Evolutionary conservation across 2,888 invertebrate genomes (phyloP).

Genomic region (Dysmachus trigonus): DNA sequence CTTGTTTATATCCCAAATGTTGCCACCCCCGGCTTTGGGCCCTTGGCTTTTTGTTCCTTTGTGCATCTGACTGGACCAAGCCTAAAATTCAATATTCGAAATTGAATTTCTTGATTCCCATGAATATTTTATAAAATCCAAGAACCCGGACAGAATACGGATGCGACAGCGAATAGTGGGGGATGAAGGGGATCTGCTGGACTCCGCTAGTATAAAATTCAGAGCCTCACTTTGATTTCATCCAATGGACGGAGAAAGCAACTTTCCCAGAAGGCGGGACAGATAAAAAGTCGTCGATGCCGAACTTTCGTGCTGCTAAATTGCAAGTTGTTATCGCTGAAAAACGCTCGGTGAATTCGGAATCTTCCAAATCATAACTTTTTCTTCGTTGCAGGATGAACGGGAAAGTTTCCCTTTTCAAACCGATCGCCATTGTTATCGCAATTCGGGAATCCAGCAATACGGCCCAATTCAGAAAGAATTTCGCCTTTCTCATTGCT

Average conservation of each 20-base stretch:
- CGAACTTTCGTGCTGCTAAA: neutral
- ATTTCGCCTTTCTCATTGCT: neutral
- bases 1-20: constrained; percentile 4
- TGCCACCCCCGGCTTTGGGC: neutral
- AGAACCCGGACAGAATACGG: neutral
- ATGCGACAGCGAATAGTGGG: neutral
- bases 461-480: neutral
- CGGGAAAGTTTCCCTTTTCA: neutral
- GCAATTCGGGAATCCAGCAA: neutral
- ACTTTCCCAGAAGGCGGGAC: neutral
- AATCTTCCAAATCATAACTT: constrained; percentile 3
- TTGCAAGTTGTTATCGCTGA: constrained; percentile 23
- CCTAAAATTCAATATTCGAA: constrained; percentile 24
- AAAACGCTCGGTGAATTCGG: constrained; percentile 9
- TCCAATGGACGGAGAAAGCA: neutral
- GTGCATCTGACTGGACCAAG: constrained; percentile 18
- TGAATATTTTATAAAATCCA: constrained; percentile 30
- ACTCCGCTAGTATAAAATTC: neutral
- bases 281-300: constrained; percentile 1
- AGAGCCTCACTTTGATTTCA: neutral
- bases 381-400: neutral
- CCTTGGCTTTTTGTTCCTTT: constrained; percentile 10
- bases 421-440: neutral
- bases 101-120: constrained; percentile 33
- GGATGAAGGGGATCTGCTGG: neutral